A percentile compares a stretch with the other conserved stretches of the same genome.
phyloP scores from a whole-genome alignment of 2,797 vertebrate species.

The Galaxias olidus region DNA sequence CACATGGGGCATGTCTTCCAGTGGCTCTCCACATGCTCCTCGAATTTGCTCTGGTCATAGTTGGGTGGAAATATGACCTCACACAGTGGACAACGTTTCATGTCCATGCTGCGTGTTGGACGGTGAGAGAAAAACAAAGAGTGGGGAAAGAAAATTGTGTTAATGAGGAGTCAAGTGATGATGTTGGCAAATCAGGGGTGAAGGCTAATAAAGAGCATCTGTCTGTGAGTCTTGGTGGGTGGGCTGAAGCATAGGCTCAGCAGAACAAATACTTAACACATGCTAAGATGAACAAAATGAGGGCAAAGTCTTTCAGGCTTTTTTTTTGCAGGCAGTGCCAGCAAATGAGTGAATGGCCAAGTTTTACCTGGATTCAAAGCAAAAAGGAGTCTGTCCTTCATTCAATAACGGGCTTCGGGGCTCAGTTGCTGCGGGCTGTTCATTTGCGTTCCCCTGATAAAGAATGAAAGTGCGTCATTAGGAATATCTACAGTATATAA shows the following conservation, averaged over 20 bases:
- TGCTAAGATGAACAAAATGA: constrained; percentile 50
- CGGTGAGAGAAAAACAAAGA: background rate
- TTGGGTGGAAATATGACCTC: constrained; percentile 97
- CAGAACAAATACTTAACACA: constrained; percentile 61
- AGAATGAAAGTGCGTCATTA: background rate
- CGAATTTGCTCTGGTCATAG: constrained; percentile 97
- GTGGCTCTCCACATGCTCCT: constrained; percentile 97
- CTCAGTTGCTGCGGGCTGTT: constrained; percentile 71
- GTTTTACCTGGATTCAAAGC: constrained; percentile 94
- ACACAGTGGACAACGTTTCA: constrained; percentile 95
- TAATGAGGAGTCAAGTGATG: constrained; percentile 52
- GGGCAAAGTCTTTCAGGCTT: no score
- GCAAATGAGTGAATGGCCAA: constrained; percentile 8
- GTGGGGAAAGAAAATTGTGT: constrained; percentile 9
- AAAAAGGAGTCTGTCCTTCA: constrained; percentile 87
- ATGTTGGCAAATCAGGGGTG: constrained; percentile 55
- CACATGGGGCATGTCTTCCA: constrained; percentile 99
- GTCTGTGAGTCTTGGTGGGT: constrained; percentile 67
- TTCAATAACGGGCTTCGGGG: constrained; percentile 79
- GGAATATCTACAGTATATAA: background rate
- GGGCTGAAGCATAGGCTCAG: constrained; percentile 46
- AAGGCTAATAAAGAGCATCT: constrained; percentile 68
- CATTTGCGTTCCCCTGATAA: constrained; percentile 61
- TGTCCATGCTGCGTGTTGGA: constrained; percentile 78
- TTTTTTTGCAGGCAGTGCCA: no score